Evolutionary conservation across 2,797 vertebrate species (phyloP).

Genomic region (Thunnus albacares): DNA sequence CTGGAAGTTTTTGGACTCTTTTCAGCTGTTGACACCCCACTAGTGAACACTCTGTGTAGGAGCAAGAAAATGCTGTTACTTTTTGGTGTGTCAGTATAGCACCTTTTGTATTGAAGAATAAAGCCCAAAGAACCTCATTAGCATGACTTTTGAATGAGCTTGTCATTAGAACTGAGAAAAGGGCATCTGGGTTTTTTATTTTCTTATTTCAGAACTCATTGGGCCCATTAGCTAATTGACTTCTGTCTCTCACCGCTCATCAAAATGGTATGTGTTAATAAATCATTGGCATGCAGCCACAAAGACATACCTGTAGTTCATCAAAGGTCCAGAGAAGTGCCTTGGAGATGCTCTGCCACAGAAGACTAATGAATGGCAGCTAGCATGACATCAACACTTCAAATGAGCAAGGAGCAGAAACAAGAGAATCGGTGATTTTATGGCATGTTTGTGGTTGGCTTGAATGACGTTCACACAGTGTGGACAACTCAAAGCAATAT

Average conservation of each 20-base stretch:
- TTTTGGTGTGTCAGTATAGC: slow-evolving; percentile 11
- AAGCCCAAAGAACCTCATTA: slow-evolving; percentile 63
- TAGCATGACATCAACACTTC: slow-evolving; percentile 13
- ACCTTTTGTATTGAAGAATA: slow-evolving; percentile 34
- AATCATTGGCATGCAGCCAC: slow-evolving; percentile 41
- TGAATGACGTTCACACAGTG: slow-evolving; percentile 56
- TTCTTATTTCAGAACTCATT: slow-evolving; percentile 24
- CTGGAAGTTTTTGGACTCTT: background rate
- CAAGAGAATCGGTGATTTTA: slow-evolving; percentile 8
- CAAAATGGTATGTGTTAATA: slow-evolving; percentile 66
- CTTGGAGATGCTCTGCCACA: slow-evolving; percentile 70
- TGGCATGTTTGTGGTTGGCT: slow-evolving; percentile 30
- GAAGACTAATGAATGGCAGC: slow-evolving; percentile 70
- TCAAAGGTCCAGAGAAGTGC: slow-evolving; percentile 48
- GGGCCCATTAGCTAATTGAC: slow-evolving; percentile 60
- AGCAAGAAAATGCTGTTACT: background rate
- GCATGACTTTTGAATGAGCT: slow-evolving; percentile 45
- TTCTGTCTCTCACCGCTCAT: slow-evolving; percentile 41
- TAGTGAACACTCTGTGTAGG: background rate
- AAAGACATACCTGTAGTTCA: slow-evolving; percentile 67
- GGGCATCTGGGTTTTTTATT: slow-evolving; percentile 10
- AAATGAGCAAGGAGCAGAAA: slow-evolving; percentile 53
- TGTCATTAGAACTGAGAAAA: slow-evolving; percentile 49
- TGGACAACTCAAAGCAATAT: slow-evolving; percentile 55
- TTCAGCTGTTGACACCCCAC: background rate